phyloP scores from a whole-genome alignment of 1,140 invertebrate genomes.

The Hormaphis cornu region DNA sequence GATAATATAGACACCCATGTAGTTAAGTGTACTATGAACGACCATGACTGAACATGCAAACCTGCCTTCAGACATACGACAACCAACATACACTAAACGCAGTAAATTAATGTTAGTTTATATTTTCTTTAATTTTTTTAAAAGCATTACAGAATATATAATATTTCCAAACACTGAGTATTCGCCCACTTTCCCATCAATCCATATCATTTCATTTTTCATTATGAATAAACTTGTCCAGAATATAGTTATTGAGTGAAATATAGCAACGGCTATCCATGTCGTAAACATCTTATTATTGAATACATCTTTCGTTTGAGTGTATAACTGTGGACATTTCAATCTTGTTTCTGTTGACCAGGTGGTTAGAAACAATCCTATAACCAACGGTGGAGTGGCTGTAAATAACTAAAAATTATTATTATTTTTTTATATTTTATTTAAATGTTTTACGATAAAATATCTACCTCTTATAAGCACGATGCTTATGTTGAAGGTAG shows the following conservation, averaged over 20 bases:
- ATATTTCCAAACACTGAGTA: slow-evolving; percentile 3
- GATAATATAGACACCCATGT: slow-evolving; percentile 91
- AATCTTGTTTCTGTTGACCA: slow-evolving; percentile 52
- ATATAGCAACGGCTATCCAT: background rate
- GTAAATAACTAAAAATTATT: background rate
- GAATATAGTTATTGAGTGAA: slow-evolving; percentile 1
- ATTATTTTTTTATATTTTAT: background rate
- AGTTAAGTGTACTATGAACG: slow-evolving; percentile 80
- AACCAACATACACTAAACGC: background rate
- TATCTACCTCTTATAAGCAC: too few relatives aligned
- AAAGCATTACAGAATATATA: slow-evolving; percentile 4
- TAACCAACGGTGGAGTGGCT: background rate
- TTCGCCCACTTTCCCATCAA: background rate
- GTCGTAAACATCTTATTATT: slow-evolving; percentile 1
- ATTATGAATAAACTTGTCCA: background rate
- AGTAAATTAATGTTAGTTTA: background rate
- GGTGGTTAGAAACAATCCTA: slow-evolving; percentile 56
- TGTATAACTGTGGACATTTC: slow-evolving; percentile 58
- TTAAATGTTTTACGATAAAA: too few relatives aligned
- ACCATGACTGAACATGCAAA: slow-evolving; percentile 14
- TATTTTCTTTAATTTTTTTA: too few relatives aligned
- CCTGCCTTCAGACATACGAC: slow-evolving; percentile 16
- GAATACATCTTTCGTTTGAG: background rate
- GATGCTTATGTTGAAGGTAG: too few relatives aligned
- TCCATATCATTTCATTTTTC: slow-evolving; percentile 1